Conservation (phyloP, 2,888 invertebrate species). For the Melanophora roralis region DNA sequence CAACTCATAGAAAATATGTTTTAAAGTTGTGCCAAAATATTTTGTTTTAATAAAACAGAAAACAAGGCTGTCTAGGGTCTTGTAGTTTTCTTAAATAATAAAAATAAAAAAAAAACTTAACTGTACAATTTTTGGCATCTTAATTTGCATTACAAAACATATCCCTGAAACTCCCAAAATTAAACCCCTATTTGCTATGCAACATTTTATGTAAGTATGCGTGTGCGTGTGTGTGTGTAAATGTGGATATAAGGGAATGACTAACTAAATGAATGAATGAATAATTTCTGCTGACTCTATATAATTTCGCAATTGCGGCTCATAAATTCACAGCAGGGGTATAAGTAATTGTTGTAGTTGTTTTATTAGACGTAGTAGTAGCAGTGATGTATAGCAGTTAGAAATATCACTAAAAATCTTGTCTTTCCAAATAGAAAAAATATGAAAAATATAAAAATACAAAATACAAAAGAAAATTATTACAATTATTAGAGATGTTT, state of each 20-base stretch:
- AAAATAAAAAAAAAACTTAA: too few species aligned
- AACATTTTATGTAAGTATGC: neutral
- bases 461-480: slow-evolving; percentile 59
- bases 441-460: neutral
- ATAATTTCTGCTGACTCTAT: slow-evolving; percentile 71
- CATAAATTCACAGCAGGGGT: slow-evolving; percentile 75
- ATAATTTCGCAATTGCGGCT: slow-evolving; percentile 75
- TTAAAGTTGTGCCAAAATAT: too few species aligned
- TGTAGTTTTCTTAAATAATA: too few species aligned
- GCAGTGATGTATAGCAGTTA: slow-evolving; percentile 7
- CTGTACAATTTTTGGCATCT: too few species aligned
- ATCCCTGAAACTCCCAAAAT: too few species aligned
- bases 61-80: too few species aligned
- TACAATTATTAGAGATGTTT: slow-evolving; percentile 65
- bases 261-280: slow-evolving; percentile 50
- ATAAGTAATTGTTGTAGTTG: neutral
- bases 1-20: too few species aligned
- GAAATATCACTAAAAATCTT: slow-evolving; percentile 30
- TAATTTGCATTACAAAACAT: too few species aligned
- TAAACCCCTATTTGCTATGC: neutral
- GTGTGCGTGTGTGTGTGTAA: too few species aligned
- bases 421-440: slow-evolving; percentile 25
- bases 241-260: slow-evolving; percentile 33
- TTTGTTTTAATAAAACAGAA: too few species aligned
- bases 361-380: neutral